phyloP scores from a whole-genome alignment of 1,140 invertebrate species.

The Aphaenogaster rudis region DNA sequence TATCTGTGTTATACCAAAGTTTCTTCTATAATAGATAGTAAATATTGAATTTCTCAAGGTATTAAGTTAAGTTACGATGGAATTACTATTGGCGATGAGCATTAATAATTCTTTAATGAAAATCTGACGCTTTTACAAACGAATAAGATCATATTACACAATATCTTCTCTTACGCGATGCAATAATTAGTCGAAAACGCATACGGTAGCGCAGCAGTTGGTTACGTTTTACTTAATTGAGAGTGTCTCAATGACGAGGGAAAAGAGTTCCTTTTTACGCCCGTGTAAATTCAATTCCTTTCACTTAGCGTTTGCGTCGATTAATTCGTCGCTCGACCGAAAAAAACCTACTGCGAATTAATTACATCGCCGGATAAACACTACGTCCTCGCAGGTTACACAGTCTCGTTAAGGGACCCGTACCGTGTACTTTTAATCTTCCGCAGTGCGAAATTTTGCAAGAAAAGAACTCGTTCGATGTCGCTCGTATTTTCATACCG shows the following conservation, averaged over 20 bases:
- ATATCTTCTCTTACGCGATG: conserved; percentile 5
- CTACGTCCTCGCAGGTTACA: conserved; percentile 7
- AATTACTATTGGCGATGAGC: not conserved
- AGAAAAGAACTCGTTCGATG: conserved; percentile 32
- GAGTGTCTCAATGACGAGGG: conserved; percentile 15
- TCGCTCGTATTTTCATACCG: conserved; percentile 42
- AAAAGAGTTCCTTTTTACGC: conserved; percentile 5
- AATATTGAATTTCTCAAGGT: not conserved
- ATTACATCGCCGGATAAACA: conserved; percentile 26
- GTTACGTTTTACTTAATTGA: conserved; percentile 32
- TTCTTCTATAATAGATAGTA: not conserved
- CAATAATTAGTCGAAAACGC: not conserved
- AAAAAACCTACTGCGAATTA: conserved; percentile 46
- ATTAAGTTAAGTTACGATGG: not conserved
- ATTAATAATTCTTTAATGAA: conserved; percentile 13
- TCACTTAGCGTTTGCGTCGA: conserved; percentile 37
- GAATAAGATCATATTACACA: not conserved
- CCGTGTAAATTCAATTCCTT: conserved; percentile 38
- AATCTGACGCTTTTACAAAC: not conserved
- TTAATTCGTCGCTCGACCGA: conserved; percentile 25
- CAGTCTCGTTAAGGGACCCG: conserved; percentile 6
- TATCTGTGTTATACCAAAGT: not conserved
- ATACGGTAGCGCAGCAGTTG: not conserved
- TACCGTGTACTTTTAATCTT: conserved; percentile 24
- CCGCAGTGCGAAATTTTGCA: conserved; percentile 27